Evolutionary conservation across 2,888 invertebrate species (phyloP).

Genomic region (Tetragonula carbonaria): DNA sequence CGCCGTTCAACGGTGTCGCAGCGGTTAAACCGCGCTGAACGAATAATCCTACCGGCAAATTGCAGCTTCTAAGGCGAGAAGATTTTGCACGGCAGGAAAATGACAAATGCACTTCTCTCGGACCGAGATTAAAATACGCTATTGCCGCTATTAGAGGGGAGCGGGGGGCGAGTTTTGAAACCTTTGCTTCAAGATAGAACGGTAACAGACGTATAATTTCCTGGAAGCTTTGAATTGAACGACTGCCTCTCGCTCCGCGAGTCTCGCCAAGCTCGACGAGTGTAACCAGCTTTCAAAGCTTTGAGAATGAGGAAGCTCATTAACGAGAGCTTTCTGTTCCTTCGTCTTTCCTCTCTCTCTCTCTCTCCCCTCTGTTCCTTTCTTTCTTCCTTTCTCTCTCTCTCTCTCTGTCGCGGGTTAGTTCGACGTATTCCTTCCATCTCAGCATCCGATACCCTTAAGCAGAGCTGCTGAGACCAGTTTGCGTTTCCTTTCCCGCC

Average conservation of each 20-base stretch:
- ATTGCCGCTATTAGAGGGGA: slow-evolving; percentile 75
- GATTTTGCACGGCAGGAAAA: slow-evolving; percentile 65
- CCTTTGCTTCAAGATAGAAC: slow-evolving; percentile 69
- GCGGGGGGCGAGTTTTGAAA: slow-evolving; percentile 65
- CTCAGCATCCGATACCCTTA: slow-evolving; percentile 65
- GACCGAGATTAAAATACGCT: slow-evolving; percentile 78
- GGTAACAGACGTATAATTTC: slow-evolving; percentile 83
- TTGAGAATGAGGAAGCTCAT: slow-evolving; percentile 83
- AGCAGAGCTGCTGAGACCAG: slow-evolving; percentile 33
- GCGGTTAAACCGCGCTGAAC: slow-evolving; percentile 50
- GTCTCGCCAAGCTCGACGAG: slow-evolving; percentile 72
- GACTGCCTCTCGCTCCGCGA: slow-evolving; percentile 71
- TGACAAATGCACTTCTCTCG: slow-evolving; percentile 74
- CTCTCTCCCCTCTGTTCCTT: slow-evolving; percentile 55
- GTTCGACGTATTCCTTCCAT: slow-evolving; percentile 65
- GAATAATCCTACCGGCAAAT: slow-evolving; percentile 62
- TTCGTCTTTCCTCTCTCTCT: slow-evolving; percentile 58
- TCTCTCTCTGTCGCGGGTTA: slow-evolving; percentile 51
- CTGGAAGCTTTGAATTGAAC: slow-evolving; percentile 81
- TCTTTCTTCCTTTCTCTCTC: slow-evolving; percentile 61
- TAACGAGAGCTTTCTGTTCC: slow-evolving; percentile 81
- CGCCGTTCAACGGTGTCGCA: slow-evolving; percentile 34
- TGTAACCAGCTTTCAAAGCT: slow-evolving; percentile 81
- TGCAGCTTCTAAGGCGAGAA: slow-evolving; percentile 61
- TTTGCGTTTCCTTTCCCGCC: slow-evolving; percentile 27